A percentile compares a stretch with the other conserved stretches of the same genome.
These are phyloP conservation scores for Agrochola lychnidis DNA, from an alignment of 2,888 invertebrate genomes.

Conservation along the genomic window DNA sequence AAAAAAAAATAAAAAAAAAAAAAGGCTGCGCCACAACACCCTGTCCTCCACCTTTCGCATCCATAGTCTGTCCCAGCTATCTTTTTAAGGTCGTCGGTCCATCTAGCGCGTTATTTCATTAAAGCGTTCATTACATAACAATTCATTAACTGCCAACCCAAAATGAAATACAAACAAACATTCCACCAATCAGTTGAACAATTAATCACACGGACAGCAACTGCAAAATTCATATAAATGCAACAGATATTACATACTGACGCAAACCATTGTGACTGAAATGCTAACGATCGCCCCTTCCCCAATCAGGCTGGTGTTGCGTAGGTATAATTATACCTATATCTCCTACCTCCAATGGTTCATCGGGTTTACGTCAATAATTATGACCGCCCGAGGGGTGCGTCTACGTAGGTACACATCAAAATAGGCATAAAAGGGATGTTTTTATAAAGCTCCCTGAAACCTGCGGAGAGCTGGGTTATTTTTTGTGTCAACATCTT, in stretches of 20 bases:
- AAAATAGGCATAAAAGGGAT: slow-evolving; percentile 57
- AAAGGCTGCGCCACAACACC: neutral
- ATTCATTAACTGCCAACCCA: neutral
- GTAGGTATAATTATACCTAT: slow-evolving; percentile 50
- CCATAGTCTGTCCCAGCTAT: neutral
- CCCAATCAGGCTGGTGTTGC: slow-evolving; percentile 42
- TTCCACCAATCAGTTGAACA: slow-evolving; percentile 9
- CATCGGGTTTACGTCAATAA: slow-evolving; percentile 69
- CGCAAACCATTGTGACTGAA: slow-evolving; percentile 26
- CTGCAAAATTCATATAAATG: slow-evolving; percentile 29
- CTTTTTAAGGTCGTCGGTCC: neutral
- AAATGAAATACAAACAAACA: slow-evolving; percentile 15
- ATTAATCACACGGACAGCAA: slow-evolving; percentile 10
- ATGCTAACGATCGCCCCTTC: slow-evolving; percentile 43
- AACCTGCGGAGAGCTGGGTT: slow-evolving; percentile 6
- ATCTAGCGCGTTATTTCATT: neutral
- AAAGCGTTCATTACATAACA: neutral
- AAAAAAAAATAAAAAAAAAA: too few relatives aligned
- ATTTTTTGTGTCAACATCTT: slow-evolving; percentile 45
- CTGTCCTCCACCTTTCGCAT: neutral
- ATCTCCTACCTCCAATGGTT: slow-evolving; percentile 62
- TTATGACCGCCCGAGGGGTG: slow-evolving; percentile 39
- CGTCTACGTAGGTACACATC: slow-evolving; percentile 34
- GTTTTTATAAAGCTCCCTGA: slow-evolving; percentile 40
- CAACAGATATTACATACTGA: slow-evolving; percentile 28